Evolutionary conservation across 2,888 invertebrate species (phyloP).

Genomic region (Eilema griseolum): DNA sequence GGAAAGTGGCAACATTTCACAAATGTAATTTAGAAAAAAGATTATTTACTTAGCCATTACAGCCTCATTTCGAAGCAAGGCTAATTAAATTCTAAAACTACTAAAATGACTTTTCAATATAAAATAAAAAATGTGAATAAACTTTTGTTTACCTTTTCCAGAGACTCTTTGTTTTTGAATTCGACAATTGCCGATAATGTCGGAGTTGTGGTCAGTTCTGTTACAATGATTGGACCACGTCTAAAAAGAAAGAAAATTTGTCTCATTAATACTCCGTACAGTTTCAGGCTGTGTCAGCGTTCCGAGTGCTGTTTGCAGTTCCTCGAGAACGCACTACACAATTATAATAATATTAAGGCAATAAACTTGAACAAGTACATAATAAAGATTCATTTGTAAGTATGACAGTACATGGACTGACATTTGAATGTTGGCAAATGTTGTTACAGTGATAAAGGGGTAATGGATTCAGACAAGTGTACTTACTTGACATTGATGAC

Average conservation of each 20-base stretch:
- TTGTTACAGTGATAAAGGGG: conserved; percentile 25
- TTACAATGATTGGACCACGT: conserved; percentile 87
- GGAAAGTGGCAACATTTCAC: conserved; percentile 52
- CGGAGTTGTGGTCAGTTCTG: conserved; percentile 87
- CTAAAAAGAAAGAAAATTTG: conserved; percentile 86
- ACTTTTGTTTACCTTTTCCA: conserved; percentile 86
- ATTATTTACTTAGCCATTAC: conserved; percentile 63
- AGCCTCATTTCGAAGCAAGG: conserved; percentile 56
- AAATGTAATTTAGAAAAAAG: conserved; percentile 75
- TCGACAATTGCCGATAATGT: conserved; percentile 87
- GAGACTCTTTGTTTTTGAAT: conserved; percentile 87
- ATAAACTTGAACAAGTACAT: conserved; percentile 51
- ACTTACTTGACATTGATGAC: conserved; percentile 79
- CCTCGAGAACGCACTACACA: conserved; percentile 64
- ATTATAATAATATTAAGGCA: conserved; percentile 41
- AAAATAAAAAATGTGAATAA: conserved; percentile 79
- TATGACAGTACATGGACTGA: conserved; percentile 70
- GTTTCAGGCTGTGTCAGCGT: conserved; percentile 56
- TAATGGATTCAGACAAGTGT: conserved; percentile 17
- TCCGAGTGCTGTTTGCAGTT: conserved; percentile 68
- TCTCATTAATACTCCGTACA: conserved; percentile 81
- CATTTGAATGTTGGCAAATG: conserved; percentile 84
- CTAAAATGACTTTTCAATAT: conserved; percentile 53
- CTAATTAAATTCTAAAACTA: conserved; percentile 56
- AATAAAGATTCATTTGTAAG: conserved; percentile 47